Evolutionary conservation across 1,140 invertebrate genomes (phyloP), one percentile per base, ranked within the genome.

Genomic region (Parapsyche elsis): DNA sequence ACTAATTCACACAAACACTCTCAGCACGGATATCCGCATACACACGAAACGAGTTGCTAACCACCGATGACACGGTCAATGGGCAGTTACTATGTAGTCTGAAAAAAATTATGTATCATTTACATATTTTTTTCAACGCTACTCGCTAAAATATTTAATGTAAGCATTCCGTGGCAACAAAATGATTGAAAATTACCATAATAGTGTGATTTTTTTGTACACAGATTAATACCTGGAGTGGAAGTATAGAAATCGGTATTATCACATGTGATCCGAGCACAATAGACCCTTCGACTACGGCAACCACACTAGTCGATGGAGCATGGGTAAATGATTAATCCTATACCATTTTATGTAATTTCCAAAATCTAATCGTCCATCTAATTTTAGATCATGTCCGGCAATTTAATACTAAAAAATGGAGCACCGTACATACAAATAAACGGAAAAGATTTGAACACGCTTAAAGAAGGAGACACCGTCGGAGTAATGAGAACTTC

Each of bases 401-500:
- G 30, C 1, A 46, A 77, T 45, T 45, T 77, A 4, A 77, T 77
- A 24, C 64, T 46, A 45, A 77, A 53, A 64, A 64, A 77, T 77
- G 57, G 57, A 64, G 44, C 75, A 5, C 57, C 75, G 23, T 64
- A 53, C 30, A 77, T 77, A 1, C 75, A 77, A n/a, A 44, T 77
- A 21, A 44, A 23, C 90, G 96, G 95, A 4, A 91, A 91, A 71
- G 93, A 96, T 89, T 89, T 98, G 64, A 95, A 96, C 81, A 92
- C 92, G 80, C 89, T 98, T 57, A 92, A 91, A 59, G 96, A 97
- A 89, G 95, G 95, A 53, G 95, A 97, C 86, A 92, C 92, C 77
- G 90, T 97, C 61, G 96, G 95, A 64, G 93, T 97, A 14, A 94
- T 96, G 92, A 90, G 93, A 84, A 95, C 94, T 53, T 92, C 92